Conservation (phyloP, 30 jellyfish, hydroid and myxozoan species). For the Morbakka virulenta region DNA sequence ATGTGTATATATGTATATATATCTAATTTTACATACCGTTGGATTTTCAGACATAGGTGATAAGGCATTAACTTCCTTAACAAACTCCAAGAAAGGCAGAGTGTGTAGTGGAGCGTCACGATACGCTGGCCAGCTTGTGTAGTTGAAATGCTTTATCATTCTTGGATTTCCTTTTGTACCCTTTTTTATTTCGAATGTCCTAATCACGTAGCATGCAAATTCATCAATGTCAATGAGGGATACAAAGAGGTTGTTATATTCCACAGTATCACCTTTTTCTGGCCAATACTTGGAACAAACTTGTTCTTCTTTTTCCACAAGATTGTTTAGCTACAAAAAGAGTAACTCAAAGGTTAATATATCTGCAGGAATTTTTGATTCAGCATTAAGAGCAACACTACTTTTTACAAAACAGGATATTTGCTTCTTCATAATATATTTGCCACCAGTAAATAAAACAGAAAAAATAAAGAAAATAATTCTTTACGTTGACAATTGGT, state of each 20-base stretch:
- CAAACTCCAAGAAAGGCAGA: conserved; percentile 66
- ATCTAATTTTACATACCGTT: too few species aligned
- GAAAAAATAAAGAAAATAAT: too few species aligned
- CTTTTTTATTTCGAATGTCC: conserved; percentile 5
- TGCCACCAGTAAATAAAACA: too few species aligned
- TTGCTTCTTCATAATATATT: too few species aligned
- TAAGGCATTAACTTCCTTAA: conserved; percentile 38
- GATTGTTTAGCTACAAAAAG: conserved; percentile 11
- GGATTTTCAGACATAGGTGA: too few species aligned
- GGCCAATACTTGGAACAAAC: conserved; percentile 53
- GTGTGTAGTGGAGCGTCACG: conserved; percentile 52
- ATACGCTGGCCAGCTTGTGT: conserved; percentile 71
- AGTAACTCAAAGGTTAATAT: too few species aligned
- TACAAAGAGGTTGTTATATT: conserved; percentile 10
- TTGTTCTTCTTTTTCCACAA: conserved; percentile 17
- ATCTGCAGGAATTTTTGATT: too few species aligned
- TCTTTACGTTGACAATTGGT: too few species aligned
- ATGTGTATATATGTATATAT: too few species aligned
- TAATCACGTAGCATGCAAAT: conserved; percentile 33
- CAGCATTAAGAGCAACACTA: too few species aligned
- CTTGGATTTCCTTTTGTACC: neutral
- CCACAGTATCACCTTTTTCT: neutral
- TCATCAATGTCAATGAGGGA: neutral
- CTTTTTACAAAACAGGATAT: too few species aligned
- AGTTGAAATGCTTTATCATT: conserved; percentile 55